These are phyloP conservation scores for Tiaroga cobitis DNA, from an alignment of 2,797 vertebrate genomes.

Conservation along the genomic window DNA sequence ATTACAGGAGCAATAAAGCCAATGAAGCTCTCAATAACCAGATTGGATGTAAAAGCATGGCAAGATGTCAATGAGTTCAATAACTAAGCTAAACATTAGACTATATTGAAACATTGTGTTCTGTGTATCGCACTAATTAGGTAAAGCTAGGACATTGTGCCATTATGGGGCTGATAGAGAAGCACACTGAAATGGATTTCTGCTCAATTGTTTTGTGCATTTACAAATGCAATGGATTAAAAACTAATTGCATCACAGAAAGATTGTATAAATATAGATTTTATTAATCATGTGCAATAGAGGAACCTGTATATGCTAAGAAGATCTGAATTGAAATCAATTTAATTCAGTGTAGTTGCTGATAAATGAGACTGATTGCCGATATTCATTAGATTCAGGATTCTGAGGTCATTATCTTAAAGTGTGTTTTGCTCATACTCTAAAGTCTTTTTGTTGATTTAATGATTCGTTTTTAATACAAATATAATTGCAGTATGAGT, in stretches of 20 bases:
- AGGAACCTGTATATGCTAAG: background rate
- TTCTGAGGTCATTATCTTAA: background rate
- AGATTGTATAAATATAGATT: conserved; percentile 10
- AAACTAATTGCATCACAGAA: background rate
- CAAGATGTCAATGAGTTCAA: background rate
- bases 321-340: conserved; percentile 24
- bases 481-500: background rate
- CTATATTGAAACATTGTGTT: background rate
- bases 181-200: background rate
- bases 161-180: conserved; percentile 10
- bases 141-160: conserved; percentile 9
- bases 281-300: conserved; percentile 25
- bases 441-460: background rate
- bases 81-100: background rate
- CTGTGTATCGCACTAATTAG: conserved; percentile 15
- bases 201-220: conserved; percentile 2
- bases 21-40: conserved; percentile 36
- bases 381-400: background rate
- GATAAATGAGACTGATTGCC: conserved; percentile 9
- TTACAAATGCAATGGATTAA: conserved; percentile 41
- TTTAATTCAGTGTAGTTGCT: conserved; percentile 18
- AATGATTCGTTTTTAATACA: background rate
- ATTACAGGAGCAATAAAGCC: conserved; percentile 31
- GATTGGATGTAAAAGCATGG: conserved; percentile 12
- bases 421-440: background rate